Conservation (phyloP, 2,113 vertebrate genomes). For the Labeo rohita region DNA sequence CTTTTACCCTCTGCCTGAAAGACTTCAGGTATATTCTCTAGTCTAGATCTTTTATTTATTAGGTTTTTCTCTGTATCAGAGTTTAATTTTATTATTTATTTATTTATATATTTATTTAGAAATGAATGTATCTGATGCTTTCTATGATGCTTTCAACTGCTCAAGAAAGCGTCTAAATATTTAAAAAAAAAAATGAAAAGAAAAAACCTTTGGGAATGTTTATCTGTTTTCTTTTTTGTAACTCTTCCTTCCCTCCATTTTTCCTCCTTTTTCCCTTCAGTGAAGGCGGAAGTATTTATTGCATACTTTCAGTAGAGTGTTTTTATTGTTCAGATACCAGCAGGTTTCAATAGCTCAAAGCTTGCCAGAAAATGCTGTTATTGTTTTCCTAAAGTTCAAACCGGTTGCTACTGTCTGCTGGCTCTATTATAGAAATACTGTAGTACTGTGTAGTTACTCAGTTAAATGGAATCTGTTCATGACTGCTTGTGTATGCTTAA, state of each 20-base stretch:
- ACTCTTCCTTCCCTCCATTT: neutral
- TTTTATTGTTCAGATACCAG: slow-evolving; percentile 64
- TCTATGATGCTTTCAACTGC: neutral
- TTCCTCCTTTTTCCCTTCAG: slow-evolving; percentile 47
- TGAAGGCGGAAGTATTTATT: slow-evolving; percentile 64
- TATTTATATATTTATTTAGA: slow-evolving; percentile 44
- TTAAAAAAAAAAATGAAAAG: neutral
- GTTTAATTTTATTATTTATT: slow-evolving; percentile 52
- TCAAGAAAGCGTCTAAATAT: neutral
- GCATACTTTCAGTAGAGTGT: slow-evolving; percentile 56
- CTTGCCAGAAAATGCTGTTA: slow-evolving; percentile 60
- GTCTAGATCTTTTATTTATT: neutral
- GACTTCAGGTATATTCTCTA: neutral
- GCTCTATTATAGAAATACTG: slow-evolving; percentile 37
- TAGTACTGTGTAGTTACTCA: neutral
- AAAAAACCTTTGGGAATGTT: neutral
- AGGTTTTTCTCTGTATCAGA: slow-evolving; percentile 75
- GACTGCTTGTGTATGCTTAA: neutral
- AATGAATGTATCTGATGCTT: slow-evolving; percentile 17
- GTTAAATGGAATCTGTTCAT: neutral
- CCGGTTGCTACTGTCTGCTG: slow-evolving; percentile 46
- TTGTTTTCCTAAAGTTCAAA: slow-evolving; percentile 56
- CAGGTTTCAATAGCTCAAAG: slow-evolving; percentile 58
- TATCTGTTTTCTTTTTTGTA: neutral
- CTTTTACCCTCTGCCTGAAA: neutral